Percentiles rank a stretch among this genome's conserved stretches.
Evolutionary conservation across 2,888 invertebrate genomes (phyloP).

Genomic region (Ophioninae sp.): DNA sequence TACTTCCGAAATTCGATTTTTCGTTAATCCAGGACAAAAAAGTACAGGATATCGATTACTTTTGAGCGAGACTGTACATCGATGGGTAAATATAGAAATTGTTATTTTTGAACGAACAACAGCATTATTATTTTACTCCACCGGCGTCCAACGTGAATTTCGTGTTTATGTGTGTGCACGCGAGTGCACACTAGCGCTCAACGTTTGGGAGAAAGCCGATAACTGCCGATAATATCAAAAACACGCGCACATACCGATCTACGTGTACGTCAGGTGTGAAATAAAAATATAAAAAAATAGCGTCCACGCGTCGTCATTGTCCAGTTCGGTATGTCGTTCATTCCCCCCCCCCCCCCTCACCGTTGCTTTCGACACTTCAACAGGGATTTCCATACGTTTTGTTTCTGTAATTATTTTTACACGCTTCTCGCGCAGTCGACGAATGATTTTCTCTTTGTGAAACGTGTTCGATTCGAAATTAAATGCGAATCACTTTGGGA

Average conservation of each 20-base stretch:
- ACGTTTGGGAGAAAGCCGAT: constrained; percentile 52
- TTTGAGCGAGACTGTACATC: background rate
- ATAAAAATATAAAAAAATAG: constrained; percentile 11
- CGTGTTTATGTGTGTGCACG: background rate
- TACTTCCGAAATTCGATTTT: no score
- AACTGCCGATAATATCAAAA: constrained; percentile 52
- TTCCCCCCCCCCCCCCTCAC: background rate
- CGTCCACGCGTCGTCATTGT: constrained; percentile 8
- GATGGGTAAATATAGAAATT: constrained; percentile 6
- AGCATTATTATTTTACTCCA: constrained; percentile 57
- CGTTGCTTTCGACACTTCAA: background rate
- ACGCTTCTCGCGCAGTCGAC: background rate
- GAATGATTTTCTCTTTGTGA: background rate
- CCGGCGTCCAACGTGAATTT: constrained; percentile 15
- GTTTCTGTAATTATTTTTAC: background rate
- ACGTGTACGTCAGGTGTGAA: constrained; percentile 16
- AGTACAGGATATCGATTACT: no score
- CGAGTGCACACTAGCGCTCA: background rate
- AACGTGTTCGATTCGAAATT: background rate
- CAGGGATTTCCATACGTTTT: background rate
- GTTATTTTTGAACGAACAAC: constrained; percentile 38
- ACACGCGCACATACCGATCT: background rate
- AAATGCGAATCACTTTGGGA: background rate
- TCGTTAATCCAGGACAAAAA: no score
- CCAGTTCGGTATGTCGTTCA: constrained; percentile 30